Conservation (phyloP, 1,140 invertebrate species). For the Bombus balteatus region DNA sequence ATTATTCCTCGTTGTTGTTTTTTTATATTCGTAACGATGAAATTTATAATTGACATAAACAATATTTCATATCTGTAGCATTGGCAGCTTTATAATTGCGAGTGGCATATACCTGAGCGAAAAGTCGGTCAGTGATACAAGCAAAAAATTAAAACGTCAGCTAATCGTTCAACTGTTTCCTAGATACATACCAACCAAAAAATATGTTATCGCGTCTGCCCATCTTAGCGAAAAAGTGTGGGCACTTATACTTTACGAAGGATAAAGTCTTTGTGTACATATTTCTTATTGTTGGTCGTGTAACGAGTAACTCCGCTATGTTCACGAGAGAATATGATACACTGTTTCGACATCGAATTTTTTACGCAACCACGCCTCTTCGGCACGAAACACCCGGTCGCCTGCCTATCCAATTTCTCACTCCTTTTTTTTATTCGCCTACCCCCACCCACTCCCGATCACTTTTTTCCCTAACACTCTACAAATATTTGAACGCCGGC, state of each 20-base stretch:
- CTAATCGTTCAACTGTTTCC: not conserved
- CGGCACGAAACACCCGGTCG: constrained; percentile 52
- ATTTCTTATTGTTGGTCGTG: too few species aligned
- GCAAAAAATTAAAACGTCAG: not conserved
- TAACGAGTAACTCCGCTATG: not conserved
- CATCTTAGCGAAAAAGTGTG: not conserved
- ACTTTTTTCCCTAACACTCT: constrained; percentile 69
- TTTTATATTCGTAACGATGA: not conserved
- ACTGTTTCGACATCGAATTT: constrained; percentile 48
- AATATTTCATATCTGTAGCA: too few species aligned
- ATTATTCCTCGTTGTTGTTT: not conserved
- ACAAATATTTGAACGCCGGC: constrained; percentile 69
- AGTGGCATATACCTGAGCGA: too few species aligned
- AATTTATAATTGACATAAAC: not conserved
- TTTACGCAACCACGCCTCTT: constrained; percentile 51
- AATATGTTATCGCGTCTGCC: too few species aligned
- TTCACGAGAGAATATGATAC: constrained; percentile 25
- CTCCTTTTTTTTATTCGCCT: constrained; percentile 6
- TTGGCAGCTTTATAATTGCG: too few species aligned
- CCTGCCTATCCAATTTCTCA: constrained; percentile 66
- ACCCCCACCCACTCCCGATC: constrained; percentile 36
- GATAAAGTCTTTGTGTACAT: not conserved
- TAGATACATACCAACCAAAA: too few species aligned
- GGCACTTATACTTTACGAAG: not conserved
- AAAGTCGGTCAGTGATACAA: not conserved